Evolutionary conservation across 2,797 vertebrate species (phyloP).

Genomic region (Sternarchorhynchus goeldii): DNA sequence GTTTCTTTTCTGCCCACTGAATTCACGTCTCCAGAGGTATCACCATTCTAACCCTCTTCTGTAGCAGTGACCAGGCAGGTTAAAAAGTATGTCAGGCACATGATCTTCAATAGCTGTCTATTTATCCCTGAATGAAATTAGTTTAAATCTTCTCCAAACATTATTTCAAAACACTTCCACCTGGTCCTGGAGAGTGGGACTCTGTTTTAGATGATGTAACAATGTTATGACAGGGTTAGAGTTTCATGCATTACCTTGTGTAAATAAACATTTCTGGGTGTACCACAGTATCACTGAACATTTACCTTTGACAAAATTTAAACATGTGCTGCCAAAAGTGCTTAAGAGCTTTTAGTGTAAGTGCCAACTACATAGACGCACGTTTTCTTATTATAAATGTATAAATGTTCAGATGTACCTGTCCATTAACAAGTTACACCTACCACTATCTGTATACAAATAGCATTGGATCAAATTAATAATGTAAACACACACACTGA

Average conservation of each 20-base stretch:
- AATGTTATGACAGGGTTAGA: slow-evolving; percentile 63
- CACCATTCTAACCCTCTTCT: slow-evolving; percentile 30
- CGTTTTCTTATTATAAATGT: slow-evolving; percentile 41
- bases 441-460: slow-evolving; percentile 1
- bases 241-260: slow-evolving; percentile 57
- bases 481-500: not conserved
- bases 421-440: slow-evolving; percentile 19
- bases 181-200: slow-evolving; percentile 56
- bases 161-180: slow-evolving; percentile 57
- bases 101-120: slow-evolving; percentile 49
- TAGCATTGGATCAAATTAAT: slow-evolving; percentile 1
- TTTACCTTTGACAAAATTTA: slow-evolving; percentile 54
- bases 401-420: slow-evolving; percentile 24
- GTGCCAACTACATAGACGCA: slow-evolving; percentile 52
- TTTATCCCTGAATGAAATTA: slow-evolving; percentile 60
- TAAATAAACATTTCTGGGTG: slow-evolving; percentile 65
- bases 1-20: slow-evolving; percentile 34
- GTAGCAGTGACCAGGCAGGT: not conserved
- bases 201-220: slow-evolving; percentile 57
- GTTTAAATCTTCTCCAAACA: slow-evolving; percentile 61
- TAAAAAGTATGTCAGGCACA: slow-evolving; percentile 38
- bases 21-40: not conserved
- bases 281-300: slow-evolving; percentile 49
- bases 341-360: slow-evolving; percentile 49
- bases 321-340: slow-evolving; percentile 54